Conservation (phyloP, 2,888 invertebrate genomes). For the Drosophila villosipedis region DNA sequence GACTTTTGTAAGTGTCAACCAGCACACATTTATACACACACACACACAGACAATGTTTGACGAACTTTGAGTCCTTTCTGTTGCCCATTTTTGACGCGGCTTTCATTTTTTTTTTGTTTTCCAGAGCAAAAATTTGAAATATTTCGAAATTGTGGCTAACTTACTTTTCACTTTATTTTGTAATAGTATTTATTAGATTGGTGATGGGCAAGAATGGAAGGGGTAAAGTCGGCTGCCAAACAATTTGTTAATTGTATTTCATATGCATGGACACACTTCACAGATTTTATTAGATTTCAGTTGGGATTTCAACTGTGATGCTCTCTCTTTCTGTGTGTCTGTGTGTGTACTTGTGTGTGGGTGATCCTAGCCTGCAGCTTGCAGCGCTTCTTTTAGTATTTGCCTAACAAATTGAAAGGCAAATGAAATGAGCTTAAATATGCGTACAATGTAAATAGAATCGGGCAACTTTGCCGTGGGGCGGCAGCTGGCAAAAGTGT, state of each 20-base stretch:
- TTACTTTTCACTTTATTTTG: neutral
- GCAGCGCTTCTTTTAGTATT: conserved; percentile 38
- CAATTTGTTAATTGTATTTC: conserved; percentile 67
- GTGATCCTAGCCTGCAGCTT: conserved; percentile 34
- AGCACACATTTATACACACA: neutral
- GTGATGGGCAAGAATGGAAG: neutral
- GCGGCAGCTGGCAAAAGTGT: conserved; percentile 37
- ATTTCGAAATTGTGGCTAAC: conserved; percentile 2
- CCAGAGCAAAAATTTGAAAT: conserved; percentile 11
- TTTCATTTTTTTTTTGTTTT: conserved; percentile 7
- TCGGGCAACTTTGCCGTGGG: conserved; percentile 41
- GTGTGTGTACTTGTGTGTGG: neutral
- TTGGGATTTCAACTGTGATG: neutral
- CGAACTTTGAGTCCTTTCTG: conserved; percentile 1
- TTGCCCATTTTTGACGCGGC: conserved; percentile 16
- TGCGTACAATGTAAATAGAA: conserved; percentile 68
- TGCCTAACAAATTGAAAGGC: conserved; percentile 64
- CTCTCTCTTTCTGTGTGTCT: neutral
- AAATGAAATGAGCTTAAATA: conserved; percentile 76
- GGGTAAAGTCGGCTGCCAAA: neutral
- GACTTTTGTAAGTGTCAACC: neutral
- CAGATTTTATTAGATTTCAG: conserved; percentile 50
- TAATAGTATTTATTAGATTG: neutral
- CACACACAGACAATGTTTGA: neutral
- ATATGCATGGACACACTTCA: conserved; percentile 49